Evolutionary conservation across 1,140 invertebrate genomes (phyloP).

Genomic region (Oscheius sp.): DNA sequence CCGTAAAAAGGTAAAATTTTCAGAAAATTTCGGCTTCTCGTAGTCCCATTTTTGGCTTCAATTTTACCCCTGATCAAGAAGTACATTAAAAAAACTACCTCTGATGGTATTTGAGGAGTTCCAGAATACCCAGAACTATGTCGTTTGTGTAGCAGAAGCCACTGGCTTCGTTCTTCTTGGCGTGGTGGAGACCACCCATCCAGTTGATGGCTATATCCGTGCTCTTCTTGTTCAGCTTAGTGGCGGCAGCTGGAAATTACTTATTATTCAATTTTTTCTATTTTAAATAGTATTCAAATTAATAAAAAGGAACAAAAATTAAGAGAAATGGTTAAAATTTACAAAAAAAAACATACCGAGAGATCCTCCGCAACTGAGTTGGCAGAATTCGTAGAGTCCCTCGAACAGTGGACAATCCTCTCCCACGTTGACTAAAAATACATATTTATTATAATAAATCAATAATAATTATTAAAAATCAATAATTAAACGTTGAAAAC

Average conservation of each 20-base stretch:
- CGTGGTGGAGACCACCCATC: constrained; percentile 93
- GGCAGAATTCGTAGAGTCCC: constrained; percentile 93
- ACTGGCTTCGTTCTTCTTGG: constrained; percentile 90
- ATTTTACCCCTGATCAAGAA: no score
- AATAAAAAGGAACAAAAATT: background rate
- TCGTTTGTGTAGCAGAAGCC: constrained; percentile 96
- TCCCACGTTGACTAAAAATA: constrained; percentile 81
- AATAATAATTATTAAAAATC: background rate
- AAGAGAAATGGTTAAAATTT: constrained; percentile 64
- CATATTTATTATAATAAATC: background rate
- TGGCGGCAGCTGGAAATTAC: constrained; percentile 74
- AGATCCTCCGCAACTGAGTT: constrained; percentile 93
- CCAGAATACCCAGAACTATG: constrained; percentile 86
- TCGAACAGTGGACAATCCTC: constrained; percentile 98
- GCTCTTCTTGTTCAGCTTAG: constrained; percentile 88
- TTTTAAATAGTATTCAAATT: background rate
- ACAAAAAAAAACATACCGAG: constrained; percentile 72
- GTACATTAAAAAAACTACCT: background rate
- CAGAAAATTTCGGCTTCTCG: no score
- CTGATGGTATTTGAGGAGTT: constrained; percentile 71
- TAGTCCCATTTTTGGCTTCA: no score
- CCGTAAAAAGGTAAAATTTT: no score
- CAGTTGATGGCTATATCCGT: constrained; percentile 96
- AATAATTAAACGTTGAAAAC: background rate
- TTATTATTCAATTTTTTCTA: background rate